These are phyloP conservation scores for Neria commutata DNA, from an alignment of 2,888 invertebrate genomes.

Conservation along the genomic window DNA sequence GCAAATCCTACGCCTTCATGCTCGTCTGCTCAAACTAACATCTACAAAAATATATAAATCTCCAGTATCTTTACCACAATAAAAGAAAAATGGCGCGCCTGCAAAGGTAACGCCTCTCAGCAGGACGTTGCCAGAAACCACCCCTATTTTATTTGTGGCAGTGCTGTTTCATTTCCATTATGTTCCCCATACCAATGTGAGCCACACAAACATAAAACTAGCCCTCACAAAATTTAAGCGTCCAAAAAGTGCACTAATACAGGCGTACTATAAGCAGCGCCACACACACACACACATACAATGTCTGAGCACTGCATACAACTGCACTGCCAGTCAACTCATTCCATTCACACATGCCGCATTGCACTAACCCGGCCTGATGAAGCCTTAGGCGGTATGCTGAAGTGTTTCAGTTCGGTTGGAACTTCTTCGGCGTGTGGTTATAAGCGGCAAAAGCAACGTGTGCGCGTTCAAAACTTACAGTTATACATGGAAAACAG, in stretches of 20 bases:
- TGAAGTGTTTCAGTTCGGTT: conserved; percentile 36
- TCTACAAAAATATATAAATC: no score
- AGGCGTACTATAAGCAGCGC: not conserved
- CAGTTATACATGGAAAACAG: not conserved
- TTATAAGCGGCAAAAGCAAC: conserved; percentile 13
- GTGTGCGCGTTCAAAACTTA: no score
- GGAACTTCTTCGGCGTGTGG: conserved; percentile 34
- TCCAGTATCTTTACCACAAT: no score
- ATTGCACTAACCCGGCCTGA: no score
- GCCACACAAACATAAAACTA: not conserved
- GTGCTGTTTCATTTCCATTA: conserved; percentile 28
- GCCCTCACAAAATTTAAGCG: not conserved
- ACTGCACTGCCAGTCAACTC: conserved; percentile 36
- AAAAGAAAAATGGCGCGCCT: conserved; percentile 46
- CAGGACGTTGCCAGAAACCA: conserved; percentile 34
- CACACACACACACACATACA: not conserved
- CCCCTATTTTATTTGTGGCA: conserved; percentile 36
- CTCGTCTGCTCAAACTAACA: not conserved
- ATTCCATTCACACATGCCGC: conserved; percentile 11
- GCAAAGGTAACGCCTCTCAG: conserved; percentile 34
- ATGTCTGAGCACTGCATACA: conserved; percentile 4
- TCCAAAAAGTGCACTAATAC: not conserved
- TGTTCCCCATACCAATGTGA: no score
- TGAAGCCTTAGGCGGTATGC: no score
- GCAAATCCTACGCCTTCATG: no score